Evolutionary conservation across 2,888 invertebrate species (phyloP).

Genomic region (Amblyteles armatorius): DNA sequence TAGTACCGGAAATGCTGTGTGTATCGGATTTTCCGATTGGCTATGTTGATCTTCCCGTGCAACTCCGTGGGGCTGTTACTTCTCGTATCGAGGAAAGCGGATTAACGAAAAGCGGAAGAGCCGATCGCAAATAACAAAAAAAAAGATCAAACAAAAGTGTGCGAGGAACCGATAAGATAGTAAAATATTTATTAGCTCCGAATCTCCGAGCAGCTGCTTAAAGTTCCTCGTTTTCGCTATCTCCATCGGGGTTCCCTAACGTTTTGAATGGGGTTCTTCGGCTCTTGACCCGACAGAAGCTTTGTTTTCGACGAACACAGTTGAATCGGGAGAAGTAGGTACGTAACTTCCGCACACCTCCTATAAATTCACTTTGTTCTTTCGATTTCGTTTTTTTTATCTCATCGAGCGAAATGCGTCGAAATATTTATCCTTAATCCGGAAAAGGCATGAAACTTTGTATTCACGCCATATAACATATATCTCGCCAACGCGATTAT

Average conservation of each 20-base stretch:
- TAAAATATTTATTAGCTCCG: conserved; percentile 73
- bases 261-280: conserved; percentile 48
- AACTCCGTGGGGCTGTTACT: conserved; percentile 13
- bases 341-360: conserved; percentile 44
- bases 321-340: conserved; percentile 25
- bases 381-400: conserved; percentile 45
- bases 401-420: conserved; percentile 45
- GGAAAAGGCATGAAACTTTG: conserved; percentile 48
- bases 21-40: conserved; percentile 58
- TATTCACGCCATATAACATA: conserved; percentile 30
- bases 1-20: conserved; percentile 6
- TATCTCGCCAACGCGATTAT: conserved; percentile 26
- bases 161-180: conserved; percentile 59
- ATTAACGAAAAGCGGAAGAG: conserved; percentile 53
- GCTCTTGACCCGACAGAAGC: conserved; percentile 14
- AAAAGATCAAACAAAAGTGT: conserved; percentile 51
- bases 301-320: conserved; percentile 22
- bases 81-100: conserved; percentile 47
- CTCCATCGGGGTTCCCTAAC: conserved; percentile 52
- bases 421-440: conserved; percentile 57
- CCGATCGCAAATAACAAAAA: conserved; percentile 50
- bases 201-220: conserved; percentile 49
- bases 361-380: conserved; percentile 58
- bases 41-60: conserved; percentile 56
- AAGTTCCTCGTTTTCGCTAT: conserved; percentile 54